These are phyloP conservation scores for Noctua comes DNA, from an alignment of 2,888 invertebrate species.

Conservation along the genomic window DNA sequence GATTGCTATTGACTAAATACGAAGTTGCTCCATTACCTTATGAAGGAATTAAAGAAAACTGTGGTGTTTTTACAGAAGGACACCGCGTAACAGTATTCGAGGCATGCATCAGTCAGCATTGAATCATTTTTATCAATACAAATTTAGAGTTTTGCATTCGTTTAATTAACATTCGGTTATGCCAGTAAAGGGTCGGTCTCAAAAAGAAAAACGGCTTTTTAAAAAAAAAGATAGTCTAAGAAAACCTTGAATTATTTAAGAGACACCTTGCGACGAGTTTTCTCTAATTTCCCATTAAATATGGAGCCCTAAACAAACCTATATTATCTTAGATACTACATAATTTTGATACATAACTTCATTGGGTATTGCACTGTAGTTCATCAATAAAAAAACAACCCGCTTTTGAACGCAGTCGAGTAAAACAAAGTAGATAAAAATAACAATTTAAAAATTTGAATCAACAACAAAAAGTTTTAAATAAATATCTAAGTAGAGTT, in stretches of 20 bases:
- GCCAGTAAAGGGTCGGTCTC: not conserved
- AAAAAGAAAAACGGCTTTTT: not conserved
- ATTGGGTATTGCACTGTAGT: not conserved
- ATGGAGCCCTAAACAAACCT: constrained; percentile 24
- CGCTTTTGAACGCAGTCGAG: not conserved
- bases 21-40: constrained; percentile 8
- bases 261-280: not conserved
- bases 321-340: constrained; percentile 43
- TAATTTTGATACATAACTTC: constrained; percentile 33
- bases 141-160: not conserved
- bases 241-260: not conserved
- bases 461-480: constrained; percentile 27
- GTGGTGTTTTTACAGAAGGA: not conserved
- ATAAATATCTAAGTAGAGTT: constrained; percentile 17
- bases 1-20: constrained; percentile 60
- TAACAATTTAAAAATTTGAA: constrained; percentile 17
- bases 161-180: not conserved
- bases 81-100: not conserved
- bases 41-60: constrained; percentile 29
- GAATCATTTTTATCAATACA: not conserved
- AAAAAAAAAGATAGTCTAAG: not conserved
- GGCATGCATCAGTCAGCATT: not conserved
- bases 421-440: constrained; percentile 28
- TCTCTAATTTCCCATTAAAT: constrained; percentile 7
- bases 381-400: constrained; percentile 21